A percentile compares a stretch with the other conserved stretches of the same genome.
Conservation (phyloP, 2,888 invertebrate genomes). For the Acanthopleura granulata region DNA sequence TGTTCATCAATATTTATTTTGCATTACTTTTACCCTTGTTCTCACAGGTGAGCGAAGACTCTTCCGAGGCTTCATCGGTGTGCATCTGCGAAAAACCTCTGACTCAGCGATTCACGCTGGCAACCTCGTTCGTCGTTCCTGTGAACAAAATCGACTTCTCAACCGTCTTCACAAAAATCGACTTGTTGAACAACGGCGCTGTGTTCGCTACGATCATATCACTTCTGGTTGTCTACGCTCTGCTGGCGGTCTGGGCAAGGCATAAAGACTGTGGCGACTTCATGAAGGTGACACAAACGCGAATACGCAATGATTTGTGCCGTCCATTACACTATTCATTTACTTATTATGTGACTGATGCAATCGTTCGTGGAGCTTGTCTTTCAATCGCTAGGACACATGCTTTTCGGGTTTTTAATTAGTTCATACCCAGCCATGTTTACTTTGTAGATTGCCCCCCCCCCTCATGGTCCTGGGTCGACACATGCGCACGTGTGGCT, state of each 20-base stretch:
- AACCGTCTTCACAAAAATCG: slow-evolving; percentile 59
- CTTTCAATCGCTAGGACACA: no score
- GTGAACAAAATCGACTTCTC: slow-evolving; percentile 65
- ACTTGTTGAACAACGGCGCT: slow-evolving; percentile 63
- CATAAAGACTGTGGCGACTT: slow-evolving; percentile 61
- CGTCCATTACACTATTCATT: no score
- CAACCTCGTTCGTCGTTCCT: slow-evolving; percentile 60
- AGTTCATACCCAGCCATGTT: no score
- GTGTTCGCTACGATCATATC: slow-evolving; percentile 65
- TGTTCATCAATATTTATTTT: no score
- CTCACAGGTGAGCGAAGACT: background rate
- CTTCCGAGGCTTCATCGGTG: slow-evolving; percentile 34
- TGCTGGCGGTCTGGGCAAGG: slow-evolving; percentile 61
- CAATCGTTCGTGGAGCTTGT: no score
- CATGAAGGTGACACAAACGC: slow-evolving; percentile 34
- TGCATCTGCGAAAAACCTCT: slow-evolving; percentile 51
- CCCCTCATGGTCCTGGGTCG: no score
- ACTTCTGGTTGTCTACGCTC: slow-evolving; percentile 49
- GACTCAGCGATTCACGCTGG: slow-evolving; percentile 50
- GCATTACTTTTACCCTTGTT: no score
- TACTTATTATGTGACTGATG: no score
- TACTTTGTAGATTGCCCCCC: no score
- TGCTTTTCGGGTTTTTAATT: no score
- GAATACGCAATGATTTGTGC: no score
- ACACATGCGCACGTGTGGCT: no score